Percentiles rank a stretch among this genome's conserved stretches.
Evolutionary conservation across 2,113 vertebrate genomes (phyloP).

Genomic region (Calypte anna): DNA sequence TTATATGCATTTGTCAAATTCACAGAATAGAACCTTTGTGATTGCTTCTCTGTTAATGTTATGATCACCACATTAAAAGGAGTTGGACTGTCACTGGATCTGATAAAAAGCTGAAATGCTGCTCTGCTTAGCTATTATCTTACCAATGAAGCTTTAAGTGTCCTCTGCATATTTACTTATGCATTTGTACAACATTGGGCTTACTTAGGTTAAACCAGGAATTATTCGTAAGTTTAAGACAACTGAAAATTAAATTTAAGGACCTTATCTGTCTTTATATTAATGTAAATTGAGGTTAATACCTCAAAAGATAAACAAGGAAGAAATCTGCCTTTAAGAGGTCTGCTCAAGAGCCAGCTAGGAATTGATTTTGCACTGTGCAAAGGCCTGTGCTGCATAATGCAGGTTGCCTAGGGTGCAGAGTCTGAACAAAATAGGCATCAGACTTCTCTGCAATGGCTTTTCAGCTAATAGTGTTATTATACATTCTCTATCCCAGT

Average conservation of each 20-base stretch:
- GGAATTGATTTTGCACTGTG: background rate
- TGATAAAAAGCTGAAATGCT: background rate
- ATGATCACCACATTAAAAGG: background rate
- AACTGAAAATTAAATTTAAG: background rate
- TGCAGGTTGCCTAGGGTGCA: background rate
- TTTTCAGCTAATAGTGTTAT: background rate
- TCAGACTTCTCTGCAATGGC: background rate
- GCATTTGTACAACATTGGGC: background rate
- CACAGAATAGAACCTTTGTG: background rate
- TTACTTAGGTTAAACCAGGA: background rate
- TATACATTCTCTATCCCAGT: background rate
- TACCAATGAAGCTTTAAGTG: background rate
- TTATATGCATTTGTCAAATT: background rate
- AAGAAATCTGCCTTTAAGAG: background rate
- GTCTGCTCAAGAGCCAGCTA: background rate
- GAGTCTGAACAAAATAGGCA: background rate
- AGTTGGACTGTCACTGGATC: background rate
- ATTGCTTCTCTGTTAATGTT: background rate
- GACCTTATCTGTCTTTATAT: background rate
- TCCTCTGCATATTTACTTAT: background rate
- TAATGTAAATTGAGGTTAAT: background rate
- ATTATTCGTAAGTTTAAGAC: background rate
- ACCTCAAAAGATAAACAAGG: background rate
- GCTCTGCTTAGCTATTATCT: background rate
- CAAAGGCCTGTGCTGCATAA: background rate